Evolutionary conservation across 2,797 vertebrate genomes (phyloP).

Genomic region (Manis pentadactyla): DNA sequence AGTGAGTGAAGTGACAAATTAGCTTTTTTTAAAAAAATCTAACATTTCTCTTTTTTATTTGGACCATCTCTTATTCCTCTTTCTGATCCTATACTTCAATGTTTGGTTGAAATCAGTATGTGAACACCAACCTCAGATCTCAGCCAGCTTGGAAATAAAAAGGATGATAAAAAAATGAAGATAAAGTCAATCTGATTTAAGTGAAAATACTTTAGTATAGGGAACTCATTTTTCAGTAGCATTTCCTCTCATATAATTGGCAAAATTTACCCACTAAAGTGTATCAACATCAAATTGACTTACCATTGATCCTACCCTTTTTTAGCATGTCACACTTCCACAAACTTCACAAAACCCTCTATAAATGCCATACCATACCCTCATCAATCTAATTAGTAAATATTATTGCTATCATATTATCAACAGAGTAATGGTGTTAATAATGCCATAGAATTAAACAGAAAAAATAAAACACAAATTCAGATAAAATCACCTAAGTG

Average conservation of each 20-base stretch:
- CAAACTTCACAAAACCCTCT: neutral
- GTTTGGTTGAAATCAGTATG: constrained; percentile 73
- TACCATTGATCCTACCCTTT: neutral
- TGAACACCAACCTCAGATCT: constrained; percentile 64
- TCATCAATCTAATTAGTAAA: constrained; percentile 28
- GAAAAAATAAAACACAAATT: neutral
- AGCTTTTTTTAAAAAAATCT: constrained; percentile 72
- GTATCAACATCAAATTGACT: neutral
- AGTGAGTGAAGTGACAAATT: constrained; percentile 86
- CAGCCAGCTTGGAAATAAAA: constrained; percentile 38
- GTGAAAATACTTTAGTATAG: neutral
- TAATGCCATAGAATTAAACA: neutral
- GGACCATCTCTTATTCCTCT: constrained; percentile 70
- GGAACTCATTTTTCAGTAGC: neutral
- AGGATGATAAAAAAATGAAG: constrained; percentile 21
- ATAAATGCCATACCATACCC: neutral
- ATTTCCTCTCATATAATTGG: neutral
- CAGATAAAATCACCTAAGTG: neutral
- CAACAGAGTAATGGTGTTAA: neutral
- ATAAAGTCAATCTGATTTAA: constrained; percentile 29
- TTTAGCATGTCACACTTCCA: neutral
- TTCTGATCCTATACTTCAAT: constrained; percentile 59
- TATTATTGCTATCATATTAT: constrained; percentile 2
- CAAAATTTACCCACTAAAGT: neutral
- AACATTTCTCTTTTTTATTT: constrained; percentile 80